phyloP scores from a whole-genome alignment of 1,140 invertebrate genomes.

The Anagrus nilaparvatae region DNA sequence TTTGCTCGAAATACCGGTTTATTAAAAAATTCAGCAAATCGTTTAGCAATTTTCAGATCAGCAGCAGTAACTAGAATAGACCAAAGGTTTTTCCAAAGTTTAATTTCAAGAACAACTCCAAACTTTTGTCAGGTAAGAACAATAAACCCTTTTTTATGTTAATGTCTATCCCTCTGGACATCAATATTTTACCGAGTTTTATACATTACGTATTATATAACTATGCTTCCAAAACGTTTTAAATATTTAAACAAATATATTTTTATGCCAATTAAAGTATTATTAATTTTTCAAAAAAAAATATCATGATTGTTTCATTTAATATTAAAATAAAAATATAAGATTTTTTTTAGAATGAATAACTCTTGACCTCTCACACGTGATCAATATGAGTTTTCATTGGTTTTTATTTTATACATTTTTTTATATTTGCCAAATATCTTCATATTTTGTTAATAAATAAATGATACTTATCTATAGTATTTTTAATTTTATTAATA shows the following conservation, averaged over 20 bases:
- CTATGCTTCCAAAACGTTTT: neutral
- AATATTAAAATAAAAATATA: neutral
- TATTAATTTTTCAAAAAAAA: too few species aligned
- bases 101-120: slow-evolving; percentile 4
- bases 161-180: neutral
- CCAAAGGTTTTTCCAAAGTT: slow-evolving; percentile 15
- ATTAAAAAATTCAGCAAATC: slow-evolving; percentile 17
- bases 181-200: neutral
- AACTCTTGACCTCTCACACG: slow-evolving; percentile 66
- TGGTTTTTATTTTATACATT: slow-evolving; percentile 57
- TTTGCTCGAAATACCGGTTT: slow-evolving; percentile 23
- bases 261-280: too few species aligned
- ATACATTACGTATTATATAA: neutral
- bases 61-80: slow-evolving; percentile 6
- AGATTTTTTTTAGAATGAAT: slow-evolving; percentile 31
- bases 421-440: slow-evolving; percentile 92
- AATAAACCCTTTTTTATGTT: neutral
- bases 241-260: too few species aligned
- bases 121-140: slow-evolving; percentile 24
- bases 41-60: slow-evolving; percentile 9
- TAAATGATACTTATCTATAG: slow-evolving; percentile 25
- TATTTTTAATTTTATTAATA: neutral
- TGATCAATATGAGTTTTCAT: slow-evolving; percentile 79
- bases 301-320: neutral
- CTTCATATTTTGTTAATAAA: slow-evolving; percentile 61